Conservation (phyloP, 2,888 invertebrate genomes). For the Eristalis arbustorum region DNA sequence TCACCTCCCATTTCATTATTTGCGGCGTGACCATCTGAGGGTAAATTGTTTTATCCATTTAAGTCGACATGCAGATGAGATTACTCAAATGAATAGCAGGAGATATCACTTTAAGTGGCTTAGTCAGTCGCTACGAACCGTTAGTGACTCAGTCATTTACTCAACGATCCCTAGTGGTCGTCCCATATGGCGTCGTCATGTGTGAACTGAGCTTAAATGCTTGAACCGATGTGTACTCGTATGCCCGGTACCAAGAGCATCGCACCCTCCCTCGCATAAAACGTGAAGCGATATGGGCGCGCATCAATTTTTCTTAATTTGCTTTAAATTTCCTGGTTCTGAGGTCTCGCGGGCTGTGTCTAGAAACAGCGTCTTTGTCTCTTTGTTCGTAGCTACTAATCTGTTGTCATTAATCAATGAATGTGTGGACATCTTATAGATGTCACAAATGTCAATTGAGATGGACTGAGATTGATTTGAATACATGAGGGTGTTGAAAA, state of each 20-base stretch:
- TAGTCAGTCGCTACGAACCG: constrained; percentile 16
- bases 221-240: constrained; percentile 14
- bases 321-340: constrained; percentile 33
- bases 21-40: background rate
- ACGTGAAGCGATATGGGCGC: background rate
- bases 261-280: background rate
- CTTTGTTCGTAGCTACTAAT: background rate
- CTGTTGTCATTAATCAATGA: constrained; percentile 10
- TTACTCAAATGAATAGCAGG: constrained; percentile 32
- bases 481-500: background rate
- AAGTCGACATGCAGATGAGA: constrained; percentile 37
- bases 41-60: constrained; percentile 49
- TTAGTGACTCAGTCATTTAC: constrained; percentile 50
- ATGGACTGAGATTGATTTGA: background rate
- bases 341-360: background rate
- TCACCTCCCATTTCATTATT: background rate
- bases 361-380: background rate
- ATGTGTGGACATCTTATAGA: constrained; percentile 6
- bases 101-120: constrained; percentile 19
- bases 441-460: constrained; percentile 6
- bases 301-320: constrained; percentile 44
- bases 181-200: constrained; percentile 1
- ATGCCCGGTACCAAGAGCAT: constrained; percentile 1
- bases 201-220: constrained; percentile 27
- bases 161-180: constrained; percentile 20